Evolutionary conservation across 2,888 invertebrate genomes (phyloP), one percentile per base, ranked within the genome.

Genomic region (Agapetus fuscipes): DNA sequence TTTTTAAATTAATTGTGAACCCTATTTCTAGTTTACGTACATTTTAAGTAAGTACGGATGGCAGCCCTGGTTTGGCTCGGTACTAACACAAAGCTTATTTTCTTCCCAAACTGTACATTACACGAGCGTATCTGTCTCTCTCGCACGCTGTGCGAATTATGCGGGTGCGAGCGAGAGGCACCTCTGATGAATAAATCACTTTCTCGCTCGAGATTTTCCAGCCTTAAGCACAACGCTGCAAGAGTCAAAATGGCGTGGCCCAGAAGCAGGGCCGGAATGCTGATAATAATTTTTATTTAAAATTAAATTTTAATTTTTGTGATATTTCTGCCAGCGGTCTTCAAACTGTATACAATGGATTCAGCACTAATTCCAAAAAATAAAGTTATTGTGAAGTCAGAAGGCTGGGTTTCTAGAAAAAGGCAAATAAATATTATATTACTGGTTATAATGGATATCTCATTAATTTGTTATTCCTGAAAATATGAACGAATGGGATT

Each of bases 141-240:
- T 35, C 26, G 11, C 20, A 6, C 9, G 3, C 12, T 29, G 24
- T 17, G 24, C 32, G n/a, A n/a, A n/a, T 24, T 11, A 13, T 25
- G 20, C 24, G 20, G 11, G 28, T 7, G 2, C 24, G 32, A 43
- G 31, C 13, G 41, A 35, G 40, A 37, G 39, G 13, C 17, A 11
- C 7, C 6, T 13, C 17, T 44, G 44, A 47, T 47, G 45, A 44
- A 47, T 47, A 47, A 47, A 47, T 47, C 47, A 47, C 44, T 44
- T 44, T 44, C 39, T 17, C 41, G 32, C 36, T 28, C 29, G 45
- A 29, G 42, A 44, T 37, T 41, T 39, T 43, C 36, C 34, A 25
- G 36, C 44, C 44, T 30, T 44, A 29, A 24, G 42, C 26, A 25
- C 17, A 16, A n/a, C n/a, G n/a, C n/a, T n/a, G n/a, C n/a, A n/a